These are phyloP conservation scores for Carcharodon carcharias DNA, from an alignment of 2,797 vertebrate genomes.

Conservation along the genomic window DNA sequence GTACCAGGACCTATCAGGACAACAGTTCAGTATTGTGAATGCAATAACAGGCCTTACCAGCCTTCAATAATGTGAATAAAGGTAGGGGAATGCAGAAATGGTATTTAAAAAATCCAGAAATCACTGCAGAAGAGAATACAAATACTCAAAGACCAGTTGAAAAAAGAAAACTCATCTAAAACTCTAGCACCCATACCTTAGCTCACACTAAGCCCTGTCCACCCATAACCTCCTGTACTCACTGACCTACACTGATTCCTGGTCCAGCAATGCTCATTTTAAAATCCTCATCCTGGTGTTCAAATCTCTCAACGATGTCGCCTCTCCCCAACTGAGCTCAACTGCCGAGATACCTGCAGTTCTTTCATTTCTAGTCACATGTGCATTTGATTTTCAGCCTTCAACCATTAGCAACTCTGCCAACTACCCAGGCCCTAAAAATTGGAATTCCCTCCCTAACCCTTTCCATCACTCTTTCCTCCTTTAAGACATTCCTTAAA, in stretches of 20 bases:
- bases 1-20: not conserved
- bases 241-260: not conserved
- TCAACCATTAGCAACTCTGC: not conserved
- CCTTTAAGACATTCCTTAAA: not conserved
- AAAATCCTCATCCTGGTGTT: not conserved
- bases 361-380: not conserved
- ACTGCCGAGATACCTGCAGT: not conserved
- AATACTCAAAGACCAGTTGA: not conserved
- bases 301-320: not conserved
- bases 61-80: not conserved
- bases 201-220: too few relatives aligned
- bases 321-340: not conserved
- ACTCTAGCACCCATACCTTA: not conserved
- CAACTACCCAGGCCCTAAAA: not conserved
- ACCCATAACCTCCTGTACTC: not conserved
- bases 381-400: not conserved
- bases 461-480: not conserved
- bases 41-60: not conserved
- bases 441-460: not conserved
- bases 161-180: not conserved
- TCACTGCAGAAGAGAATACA: not conserved
- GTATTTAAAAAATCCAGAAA: not conserved
- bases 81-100: not conserved
- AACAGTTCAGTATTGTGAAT: not conserved
- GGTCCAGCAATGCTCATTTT: not conserved